These are phyloP conservation scores for Caradrina clavipalpis DNA, from an alignment of 2,888 invertebrate genomes.

Conservation along the genomic window DNA sequence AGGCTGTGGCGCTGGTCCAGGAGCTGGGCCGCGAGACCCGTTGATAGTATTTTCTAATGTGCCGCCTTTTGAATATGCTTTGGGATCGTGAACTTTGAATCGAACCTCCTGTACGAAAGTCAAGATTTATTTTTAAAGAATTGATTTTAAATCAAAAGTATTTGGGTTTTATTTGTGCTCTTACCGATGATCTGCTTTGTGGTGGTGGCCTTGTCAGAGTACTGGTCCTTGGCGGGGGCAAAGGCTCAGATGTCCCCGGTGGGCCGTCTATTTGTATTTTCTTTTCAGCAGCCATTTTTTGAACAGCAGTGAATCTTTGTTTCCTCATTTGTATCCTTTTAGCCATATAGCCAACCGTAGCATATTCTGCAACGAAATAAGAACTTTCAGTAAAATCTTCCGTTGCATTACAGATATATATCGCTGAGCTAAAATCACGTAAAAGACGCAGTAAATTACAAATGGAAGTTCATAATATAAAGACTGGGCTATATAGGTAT, in stretches of 20 bases:
- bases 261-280: constrained; percentile 95
- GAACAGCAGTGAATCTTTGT: constrained; percentile 96
- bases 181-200: constrained; percentile 86
- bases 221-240: constrained; percentile 92
- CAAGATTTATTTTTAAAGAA: constrained; percentile 6
- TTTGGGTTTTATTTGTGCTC: constrained; percentile 1
- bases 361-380: constrained; percentile 94
- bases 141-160: background rate
- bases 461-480: constrained; percentile 3
- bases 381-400: constrained; percentile 22
- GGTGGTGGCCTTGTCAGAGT: constrained; percentile 91
- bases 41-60: constrained; percentile 97
- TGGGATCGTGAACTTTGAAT: constrained; percentile 98
- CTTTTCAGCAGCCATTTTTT: constrained; percentile 97
- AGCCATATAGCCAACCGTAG: constrained; percentile 99
- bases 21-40: constrained; percentile 92
- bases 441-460: constrained; percentile 27
- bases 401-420: constrained; percentile 5
- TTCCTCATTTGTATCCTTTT: constrained; percentile 99
- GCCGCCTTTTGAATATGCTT: constrained; percentile 97
- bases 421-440: constrained; percentile 51
- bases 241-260: constrained; percentile 92
- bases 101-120: constrained; percentile 95
- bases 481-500: background rate
- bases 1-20: constrained; percentile 75